Evolutionary conservation across 2,797 vertebrate species (phyloP), one percentile per base, ranked within the genome.

Genomic region (Poeciliopsis infans): DNA sequence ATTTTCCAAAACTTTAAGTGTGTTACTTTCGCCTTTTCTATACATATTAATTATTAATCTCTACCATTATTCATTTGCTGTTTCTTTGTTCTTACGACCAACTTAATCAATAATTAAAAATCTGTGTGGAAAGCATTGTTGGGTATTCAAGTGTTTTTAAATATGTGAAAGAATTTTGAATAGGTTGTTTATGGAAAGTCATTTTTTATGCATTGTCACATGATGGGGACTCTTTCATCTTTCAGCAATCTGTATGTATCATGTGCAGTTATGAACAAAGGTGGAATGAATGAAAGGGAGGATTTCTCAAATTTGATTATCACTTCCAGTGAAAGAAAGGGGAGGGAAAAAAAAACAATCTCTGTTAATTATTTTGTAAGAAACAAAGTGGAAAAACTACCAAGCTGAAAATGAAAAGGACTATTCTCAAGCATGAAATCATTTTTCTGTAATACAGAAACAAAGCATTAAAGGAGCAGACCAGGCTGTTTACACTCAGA

Each of bases 181-280:
- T 23, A 74, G 23, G 0, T 70, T 45, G 41, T 76, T 83, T 55
- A 41, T 41, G 25, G 18, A 20, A 39, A 23, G 0, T 12, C 8
- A 41, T 12, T 41, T 57, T 33, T 41, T 72, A 31, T 72, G 16
- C 33, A 36, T 13, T 36, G 23, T 25, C 23, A 69, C 18, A n/a
- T 61, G 73, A 57, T 59, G 11, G 12, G 59, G 7, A 33, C 72
- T 87, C 79, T 77, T 61, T 55, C 15, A 46, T 87, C 79, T 77
- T 68, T 55, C 15, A 46, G 68, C 15, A 11, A 64, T 25, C 36
- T 68, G 8, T 41, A 11, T 11, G 64, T 68, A 41, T 68, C 36
- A 68, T 11, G 36, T 12, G 18, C 1, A 4, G 8, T 68, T 68
- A 25, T 68, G 36, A 39, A 25, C 64, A 68, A 68, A 68, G 36